phyloP scores from a whole-genome alignment of 2,113 vertebrate species.

The Chaetops frenatus region DNA sequence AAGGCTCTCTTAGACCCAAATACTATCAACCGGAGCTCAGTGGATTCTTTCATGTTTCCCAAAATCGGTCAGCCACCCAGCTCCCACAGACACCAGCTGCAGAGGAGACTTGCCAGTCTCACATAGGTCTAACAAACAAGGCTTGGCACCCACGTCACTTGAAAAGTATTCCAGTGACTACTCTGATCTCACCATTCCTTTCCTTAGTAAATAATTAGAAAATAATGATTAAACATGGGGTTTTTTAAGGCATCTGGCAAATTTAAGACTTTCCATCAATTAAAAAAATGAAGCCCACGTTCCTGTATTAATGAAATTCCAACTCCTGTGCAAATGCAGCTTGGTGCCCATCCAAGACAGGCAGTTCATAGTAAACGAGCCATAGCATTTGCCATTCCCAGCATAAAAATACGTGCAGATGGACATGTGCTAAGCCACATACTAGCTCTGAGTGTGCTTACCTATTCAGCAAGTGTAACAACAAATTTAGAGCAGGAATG shows the following conservation, averaged over 20 bases:
- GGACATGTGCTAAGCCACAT: neutral
- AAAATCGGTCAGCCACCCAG: neutral
- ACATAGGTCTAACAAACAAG: neutral
- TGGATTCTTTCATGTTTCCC: neutral
- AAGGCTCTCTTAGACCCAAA: neutral
- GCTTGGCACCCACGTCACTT: rapidly evolving
- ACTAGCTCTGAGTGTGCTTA: neutral
- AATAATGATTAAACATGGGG: neutral
- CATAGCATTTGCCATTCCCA: neutral
- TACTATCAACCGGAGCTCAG: neutral
- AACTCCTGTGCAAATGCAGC: neutral
- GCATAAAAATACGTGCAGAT: neutral
- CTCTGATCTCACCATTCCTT: neutral
- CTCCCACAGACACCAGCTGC: neutral
- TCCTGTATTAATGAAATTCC: neutral
- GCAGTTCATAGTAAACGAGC: neutral
- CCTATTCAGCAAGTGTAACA: neutral
- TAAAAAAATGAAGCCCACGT: neutral
- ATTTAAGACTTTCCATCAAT: neutral
- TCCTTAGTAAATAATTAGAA: neutral
- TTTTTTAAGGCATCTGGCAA: neutral
- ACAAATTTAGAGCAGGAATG: neutral
- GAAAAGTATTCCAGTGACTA: neutral
- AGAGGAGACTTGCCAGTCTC: neutral
- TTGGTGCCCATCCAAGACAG: neutral